Evolutionary conservation across 2,888 invertebrate species (phyloP).

Genomic region (Perithous albicinctus): DNA sequence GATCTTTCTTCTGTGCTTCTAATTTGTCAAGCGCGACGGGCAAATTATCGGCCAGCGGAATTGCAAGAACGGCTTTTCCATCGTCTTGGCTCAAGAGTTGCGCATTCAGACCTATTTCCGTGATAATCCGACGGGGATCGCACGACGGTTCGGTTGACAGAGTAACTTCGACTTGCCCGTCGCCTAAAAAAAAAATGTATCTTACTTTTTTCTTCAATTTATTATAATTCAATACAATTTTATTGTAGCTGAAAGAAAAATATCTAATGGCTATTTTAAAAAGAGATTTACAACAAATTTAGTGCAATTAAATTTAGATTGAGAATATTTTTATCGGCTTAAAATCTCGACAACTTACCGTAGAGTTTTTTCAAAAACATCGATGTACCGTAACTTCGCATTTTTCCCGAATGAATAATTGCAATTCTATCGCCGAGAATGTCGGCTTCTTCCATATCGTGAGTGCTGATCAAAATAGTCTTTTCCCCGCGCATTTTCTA

Average conservation of each 20-base stretch:
- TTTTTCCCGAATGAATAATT: constrained; percentile 91
- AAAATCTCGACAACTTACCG: constrained; percentile 81
- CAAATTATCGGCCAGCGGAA: constrained; percentile 86
- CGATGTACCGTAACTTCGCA: constrained; percentile 93
- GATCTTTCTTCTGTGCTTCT: constrained; percentile 86
- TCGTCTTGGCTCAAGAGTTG: constrained; percentile 84
- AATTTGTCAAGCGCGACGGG: constrained; percentile 88
- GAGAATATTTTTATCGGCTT: too few relatives aligned
- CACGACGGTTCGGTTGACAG: constrained; percentile 80
- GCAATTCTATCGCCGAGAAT: constrained; percentile 95
- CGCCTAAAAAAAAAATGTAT: constrained; percentile 69
- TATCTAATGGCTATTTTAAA: too few relatives aligned
- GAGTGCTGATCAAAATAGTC: constrained; percentile 95
- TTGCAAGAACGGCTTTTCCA: constrained; percentile 86
- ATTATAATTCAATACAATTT: too few relatives aligned
- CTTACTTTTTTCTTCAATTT: too few relatives aligned
- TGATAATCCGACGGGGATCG: constrained; percentile 79
- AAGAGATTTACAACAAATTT: too few relatives aligned
- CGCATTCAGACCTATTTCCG: constrained; percentile 84
- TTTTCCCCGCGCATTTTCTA: constrained; percentile 88
- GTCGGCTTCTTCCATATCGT: constrained; percentile 98
- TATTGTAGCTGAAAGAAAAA: too few relatives aligned
- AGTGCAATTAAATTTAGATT: neutral
- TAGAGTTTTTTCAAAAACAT: constrained; percentile 91
- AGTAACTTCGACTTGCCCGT: constrained; percentile 81